These are phyloP conservation scores for Coturnix japonica DNA, from an alignment of 2,113 vertebrate species.

Conservation along the genomic window DNA sequence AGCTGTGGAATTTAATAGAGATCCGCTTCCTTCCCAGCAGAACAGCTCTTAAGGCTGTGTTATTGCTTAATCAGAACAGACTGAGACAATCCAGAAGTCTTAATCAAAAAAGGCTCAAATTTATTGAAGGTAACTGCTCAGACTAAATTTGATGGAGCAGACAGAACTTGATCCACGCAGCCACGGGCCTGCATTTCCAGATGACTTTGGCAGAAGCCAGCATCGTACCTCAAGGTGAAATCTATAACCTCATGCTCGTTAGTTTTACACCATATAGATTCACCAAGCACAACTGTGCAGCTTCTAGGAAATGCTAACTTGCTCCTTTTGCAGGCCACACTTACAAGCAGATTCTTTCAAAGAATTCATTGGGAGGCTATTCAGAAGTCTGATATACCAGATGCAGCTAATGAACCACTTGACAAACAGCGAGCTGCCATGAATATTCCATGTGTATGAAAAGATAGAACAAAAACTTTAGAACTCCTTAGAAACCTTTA, in stretches of 20 bases:
- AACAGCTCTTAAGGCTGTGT: neutral
- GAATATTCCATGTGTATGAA: neutral
- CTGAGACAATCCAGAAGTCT: neutral
- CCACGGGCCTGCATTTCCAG: neutral
- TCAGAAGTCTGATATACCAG: neutral
- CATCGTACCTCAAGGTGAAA: neutral
- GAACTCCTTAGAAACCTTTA: neutral
- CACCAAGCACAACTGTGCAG: neutral
- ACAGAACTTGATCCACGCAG: neutral
- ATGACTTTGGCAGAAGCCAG: neutral
- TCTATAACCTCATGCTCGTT: neutral
- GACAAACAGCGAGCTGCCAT: neutral
- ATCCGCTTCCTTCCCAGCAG: neutral
- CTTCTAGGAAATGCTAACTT: fast-evolving
- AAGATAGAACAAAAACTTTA: neutral
- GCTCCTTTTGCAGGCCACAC: neutral
- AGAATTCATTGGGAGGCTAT: neutral
- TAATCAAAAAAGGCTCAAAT: neutral
- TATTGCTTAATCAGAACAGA: neutral
- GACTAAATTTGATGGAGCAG: neutral
- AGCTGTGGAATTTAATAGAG: neutral
- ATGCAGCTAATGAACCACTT: neutral
- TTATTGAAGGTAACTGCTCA: neutral
- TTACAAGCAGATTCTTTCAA: neutral
- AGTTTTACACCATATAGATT: neutral